Percentiles rank a stretch among this genome's conserved stretches.
Conservation (phyloP, 2,113 vertebrate genomes). For the Dasyurus viverrinus region DNA sequence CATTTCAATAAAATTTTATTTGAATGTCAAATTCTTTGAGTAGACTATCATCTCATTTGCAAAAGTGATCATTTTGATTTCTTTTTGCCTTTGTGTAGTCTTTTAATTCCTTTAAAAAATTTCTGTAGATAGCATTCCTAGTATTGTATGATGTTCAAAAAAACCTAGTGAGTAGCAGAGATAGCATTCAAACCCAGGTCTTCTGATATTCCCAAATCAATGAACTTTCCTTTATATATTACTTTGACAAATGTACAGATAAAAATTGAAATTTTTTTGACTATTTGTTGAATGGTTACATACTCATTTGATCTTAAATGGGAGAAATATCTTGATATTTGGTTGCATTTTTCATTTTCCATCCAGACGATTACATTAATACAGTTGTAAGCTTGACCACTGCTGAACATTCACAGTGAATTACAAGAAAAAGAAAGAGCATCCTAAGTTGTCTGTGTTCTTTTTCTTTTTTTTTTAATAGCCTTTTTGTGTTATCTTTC, state of each 20-base stretch:
- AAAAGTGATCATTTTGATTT: background rate
- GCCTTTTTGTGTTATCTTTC: background rate
- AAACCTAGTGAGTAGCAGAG: background rate
- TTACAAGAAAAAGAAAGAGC: background rate
- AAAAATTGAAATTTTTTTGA: background rate
- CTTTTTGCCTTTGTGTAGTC: background rate
- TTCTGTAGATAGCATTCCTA: background rate
- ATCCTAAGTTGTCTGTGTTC: background rate
- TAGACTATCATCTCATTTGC: background rate
- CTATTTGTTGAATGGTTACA: background rate
- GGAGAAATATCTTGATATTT: background rate
- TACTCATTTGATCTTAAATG: background rate
- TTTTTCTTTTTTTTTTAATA: no score
- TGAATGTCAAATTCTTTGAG: background rate
- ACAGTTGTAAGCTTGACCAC: background rate
- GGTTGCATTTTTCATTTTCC: background rate
- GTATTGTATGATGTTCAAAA: background rate
- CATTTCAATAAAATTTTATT: background rate
- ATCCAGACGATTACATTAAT: background rate
- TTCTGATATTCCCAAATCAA: background rate
- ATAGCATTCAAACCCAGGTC: background rate
- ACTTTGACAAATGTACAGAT: slow-evolving; percentile 18
- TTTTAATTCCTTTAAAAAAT: background rate
- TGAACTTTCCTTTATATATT: background rate
- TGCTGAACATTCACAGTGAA: background rate